A percentile compares a stretch with the other conserved stretches of the same genome.
Conservation (phyloP, 2,888 invertebrate genomes). For the Thumatha senex region DNA sequence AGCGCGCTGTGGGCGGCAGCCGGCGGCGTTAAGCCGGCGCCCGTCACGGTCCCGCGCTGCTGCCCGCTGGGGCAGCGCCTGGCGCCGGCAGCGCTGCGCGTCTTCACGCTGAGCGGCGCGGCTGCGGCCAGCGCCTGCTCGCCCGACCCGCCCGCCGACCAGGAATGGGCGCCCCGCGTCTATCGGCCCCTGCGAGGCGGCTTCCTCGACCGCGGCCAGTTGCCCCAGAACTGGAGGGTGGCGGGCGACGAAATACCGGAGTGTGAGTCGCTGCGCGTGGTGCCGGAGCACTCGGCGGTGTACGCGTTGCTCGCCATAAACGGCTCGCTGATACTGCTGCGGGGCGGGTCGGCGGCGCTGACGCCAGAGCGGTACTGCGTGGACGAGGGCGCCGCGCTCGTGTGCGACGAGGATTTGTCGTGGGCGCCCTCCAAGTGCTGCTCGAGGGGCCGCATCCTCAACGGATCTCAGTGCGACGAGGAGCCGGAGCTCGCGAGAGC, state of each 20-base stretch:
- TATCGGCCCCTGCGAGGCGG: slow-evolving; percentile 76
- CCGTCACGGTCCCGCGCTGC: slow-evolving; percentile 55
- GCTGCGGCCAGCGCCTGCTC: slow-evolving; percentile 46
- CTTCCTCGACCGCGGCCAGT: slow-evolving; percentile 60
- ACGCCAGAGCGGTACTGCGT: slow-evolving; percentile 86
- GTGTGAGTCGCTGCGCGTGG: slow-evolving; percentile 55
- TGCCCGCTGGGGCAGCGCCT: slow-evolving; percentile 44
- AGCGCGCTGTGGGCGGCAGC: slow-evolving; percentile 40
- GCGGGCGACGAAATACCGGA: slow-evolving; percentile 62
- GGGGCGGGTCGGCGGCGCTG: slow-evolving; percentile 67
- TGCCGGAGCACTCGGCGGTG: slow-evolving; percentile 65
- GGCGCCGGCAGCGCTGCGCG: slow-evolving; percentile 45
- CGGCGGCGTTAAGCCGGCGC: slow-evolving; percentile 41
- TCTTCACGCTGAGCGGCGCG: slow-evolving; percentile 55
- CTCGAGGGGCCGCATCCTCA: slow-evolving; percentile 85
- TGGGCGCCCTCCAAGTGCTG: slow-evolving; percentile 87
- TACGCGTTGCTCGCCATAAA: slow-evolving; percentile 85
- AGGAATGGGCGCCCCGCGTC: slow-evolving; percentile 84
- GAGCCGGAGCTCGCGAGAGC: slow-evolving; percentile 45
- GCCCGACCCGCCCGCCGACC: slow-evolving; percentile 21
- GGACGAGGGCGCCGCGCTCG: slow-evolving; percentile 85
- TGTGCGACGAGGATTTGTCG: slow-evolving; percentile 78
- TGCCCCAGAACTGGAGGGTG: slow-evolving; percentile 79
- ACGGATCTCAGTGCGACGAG: slow-evolving; percentile 78
- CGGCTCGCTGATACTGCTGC: slow-evolving; percentile 83